phyloP scores from a whole-genome alignment of 2,888 invertebrate genomes.

The Teinopalpus imperialis region DNA sequence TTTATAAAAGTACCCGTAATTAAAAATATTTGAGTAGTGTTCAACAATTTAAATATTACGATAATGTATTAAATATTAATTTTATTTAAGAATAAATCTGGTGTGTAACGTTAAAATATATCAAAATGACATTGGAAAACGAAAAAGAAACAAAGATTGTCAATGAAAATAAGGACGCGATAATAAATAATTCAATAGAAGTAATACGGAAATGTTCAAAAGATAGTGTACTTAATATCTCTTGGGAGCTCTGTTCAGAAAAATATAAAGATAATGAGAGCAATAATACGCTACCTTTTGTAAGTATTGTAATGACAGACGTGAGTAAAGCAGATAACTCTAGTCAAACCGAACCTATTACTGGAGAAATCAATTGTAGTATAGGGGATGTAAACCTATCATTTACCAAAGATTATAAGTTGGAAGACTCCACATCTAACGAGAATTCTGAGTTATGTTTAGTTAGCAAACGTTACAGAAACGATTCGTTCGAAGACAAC shows the following conservation, averaged over 20 bases:
- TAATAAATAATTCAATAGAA: slow-evolving; percentile 53
- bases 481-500: slow-evolving; percentile 51
- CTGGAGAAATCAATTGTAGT: slow-evolving; percentile 41
- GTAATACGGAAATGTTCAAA: slow-evolving; percentile 56
- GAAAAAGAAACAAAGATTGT: slow-evolving; percentile 38
- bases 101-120: slow-evolving; percentile 16
- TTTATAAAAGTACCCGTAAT: slow-evolving; percentile 13
- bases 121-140: slow-evolving; percentile 34
- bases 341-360: slow-evolving; percentile 55
- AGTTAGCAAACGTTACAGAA: slow-evolving; percentile 54
- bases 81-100: slow-evolving; percentile 11
- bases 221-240: slow-evolving; percentile 48
- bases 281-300: slow-evolving; percentile 56
- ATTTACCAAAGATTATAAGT: slow-evolving; percentile 53
- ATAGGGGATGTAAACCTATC: slow-evolving; percentile 53
- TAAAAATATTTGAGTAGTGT: slow-evolving; percentile 8
- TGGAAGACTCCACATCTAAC: slow-evolving; percentile 46
- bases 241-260: slow-evolving; percentile 57
- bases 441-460: slow-evolving; percentile 49
- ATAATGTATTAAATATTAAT: background rate
- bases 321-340: slow-evolving; percentile 47
- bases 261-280: slow-evolving; percentile 43
- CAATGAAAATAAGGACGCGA: slow-evolving; percentile 35
- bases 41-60: background rate
- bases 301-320: slow-evolving; percentile 55